Evolutionary conservation across 2,797 vertebrate species (phyloP), one percentile per base, ranked within the genome.

Genomic region (Neostethus bicornis): DNA sequence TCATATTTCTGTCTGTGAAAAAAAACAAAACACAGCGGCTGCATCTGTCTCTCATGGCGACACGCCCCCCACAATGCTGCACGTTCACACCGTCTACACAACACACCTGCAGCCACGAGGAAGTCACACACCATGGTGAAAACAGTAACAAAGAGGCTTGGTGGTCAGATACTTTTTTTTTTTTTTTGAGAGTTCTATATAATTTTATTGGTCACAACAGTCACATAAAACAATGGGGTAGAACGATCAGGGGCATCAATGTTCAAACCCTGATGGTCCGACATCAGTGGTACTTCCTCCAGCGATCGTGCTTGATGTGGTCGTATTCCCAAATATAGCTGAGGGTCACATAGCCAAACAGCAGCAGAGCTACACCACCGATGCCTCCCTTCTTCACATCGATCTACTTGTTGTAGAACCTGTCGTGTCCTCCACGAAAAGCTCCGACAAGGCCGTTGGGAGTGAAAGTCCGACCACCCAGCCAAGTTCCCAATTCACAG

Each of bases 221-320:
- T 89, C 52, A 83, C 58, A 88, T 54, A 84, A 88, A 78, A 85
- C 42, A 70, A 51, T 32, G 85, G 70, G 50, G 64, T 66, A 72
- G 66, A 80, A 61, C 63, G 24, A 58, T 54, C 37, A 2, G 50
- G 57, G 49, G 46, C 68, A 57, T 19, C 31, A 9, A 11, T 39
- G 20, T 25, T 60, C 45, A 16, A 58, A 55, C 66, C 69, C 14
- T 20, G 50, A 12, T 20, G 39, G 70, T 73, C 46, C 35, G 53
- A 50, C 16, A 10, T 87, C 90, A 99, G 85, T 99, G 97, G 85
- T 99, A 96, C 78, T 96, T 99, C 84, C 96, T 96, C 85, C 62
- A 93, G 58, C 95, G 94, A 13, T 99, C 95, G 0, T 98, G 95
- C 69, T 99, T 99, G 38, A 99, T 38, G 71, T 96, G 94, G n/a